These are phyloP conservation scores for Chrysemys picta DNA, from an alignment of 2,113 vertebrate genomes.

Conservation along the genomic window DNA sequence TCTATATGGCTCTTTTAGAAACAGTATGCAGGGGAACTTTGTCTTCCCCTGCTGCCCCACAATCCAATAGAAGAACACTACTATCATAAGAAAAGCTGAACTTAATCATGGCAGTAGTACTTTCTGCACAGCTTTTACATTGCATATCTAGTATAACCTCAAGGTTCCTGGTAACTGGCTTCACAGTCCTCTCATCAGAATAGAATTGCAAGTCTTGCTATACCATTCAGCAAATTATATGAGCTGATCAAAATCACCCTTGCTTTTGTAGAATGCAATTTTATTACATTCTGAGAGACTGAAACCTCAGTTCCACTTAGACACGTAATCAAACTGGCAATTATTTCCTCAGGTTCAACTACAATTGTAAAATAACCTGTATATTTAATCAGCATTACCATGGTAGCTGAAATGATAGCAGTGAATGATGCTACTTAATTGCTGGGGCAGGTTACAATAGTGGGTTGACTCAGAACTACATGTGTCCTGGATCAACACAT, in stretches of 20 bases:
- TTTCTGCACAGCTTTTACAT: not conserved
- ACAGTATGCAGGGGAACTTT: not conserved
- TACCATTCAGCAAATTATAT: not conserved
- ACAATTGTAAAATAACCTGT: constrained; percentile 29
- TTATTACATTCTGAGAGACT: not conserved
- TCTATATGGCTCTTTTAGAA: not conserved
- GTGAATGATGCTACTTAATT: not conserved
- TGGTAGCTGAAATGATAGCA: constrained; percentile 34
- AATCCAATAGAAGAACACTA: not conserved
- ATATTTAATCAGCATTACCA: constrained; percentile 53
- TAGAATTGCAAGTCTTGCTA: not conserved
- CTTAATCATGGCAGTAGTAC: fast-evolving
- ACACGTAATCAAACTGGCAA: constrained; percentile 35
- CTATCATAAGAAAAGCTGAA: fast-evolving
- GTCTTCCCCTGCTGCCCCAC: fast-evolving
- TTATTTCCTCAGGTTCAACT: constrained; percentile 37
- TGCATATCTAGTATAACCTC: not conserved
- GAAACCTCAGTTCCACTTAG: constrained; percentile 31
- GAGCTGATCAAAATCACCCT: fast-evolving
- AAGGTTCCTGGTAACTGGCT: not conserved
- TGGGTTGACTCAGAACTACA: not conserved
- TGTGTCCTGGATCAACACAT: constrained; percentile 33
- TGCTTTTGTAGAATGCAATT: fast-evolving
- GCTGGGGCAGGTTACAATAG: constrained; percentile 23
- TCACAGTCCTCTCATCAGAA: not conserved